Percentiles rank a stretch among this genome's conserved stretches.
phyloP scores from a whole-genome alignment of 1,140 invertebrate genomes.

The Drosophila obscura region DNA sequence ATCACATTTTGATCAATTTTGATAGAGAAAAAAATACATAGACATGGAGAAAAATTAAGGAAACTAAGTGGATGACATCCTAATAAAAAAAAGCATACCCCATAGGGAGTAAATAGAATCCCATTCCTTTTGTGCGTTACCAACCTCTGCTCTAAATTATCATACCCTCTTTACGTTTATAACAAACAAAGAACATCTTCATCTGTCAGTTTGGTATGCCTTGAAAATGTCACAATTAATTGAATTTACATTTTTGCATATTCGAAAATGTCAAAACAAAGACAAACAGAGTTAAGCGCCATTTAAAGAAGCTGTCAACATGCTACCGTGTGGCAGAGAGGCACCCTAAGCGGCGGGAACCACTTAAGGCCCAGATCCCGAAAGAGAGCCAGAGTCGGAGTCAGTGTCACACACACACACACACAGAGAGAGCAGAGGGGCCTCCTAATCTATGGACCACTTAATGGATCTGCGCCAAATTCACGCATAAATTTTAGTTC shows the following conservation, averaged over 20 bases:
- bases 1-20: too few relatives aligned
- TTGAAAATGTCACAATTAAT: slow-evolving; percentile 71
- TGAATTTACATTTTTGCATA: slow-evolving; percentile 65
- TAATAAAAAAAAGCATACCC: too few relatives aligned
- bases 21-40: too few relatives aligned
- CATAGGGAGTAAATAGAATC: too few relatives aligned
- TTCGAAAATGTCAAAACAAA: slow-evolving; percentile 64
- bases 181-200: too few relatives aligned
- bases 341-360: slow-evolving; percentile 4
- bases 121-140: too few relatives aligned
- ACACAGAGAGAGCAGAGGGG: slow-evolving; percentile 7
- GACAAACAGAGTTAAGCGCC: slow-evolving; percentile 73
- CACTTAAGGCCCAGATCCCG: slow-evolving; percentile 17
- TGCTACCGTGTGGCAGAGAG: slow-evolving; percentile 33
- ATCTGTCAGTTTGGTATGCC: slow-evolving; percentile 39
- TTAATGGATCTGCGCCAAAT: slow-evolving; percentile 83
- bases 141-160: too few relatives aligned
- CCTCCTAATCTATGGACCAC: slow-evolving; percentile 76
- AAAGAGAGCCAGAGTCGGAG: slow-evolving; percentile 38
- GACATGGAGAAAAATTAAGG: too few relatives aligned
- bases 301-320: slow-evolving; percentile 80
- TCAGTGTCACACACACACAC: slow-evolving; percentile 23
- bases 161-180: too few relatives aligned
- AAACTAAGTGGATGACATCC: too few relatives aligned
- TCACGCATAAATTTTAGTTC: slow-evolving; percentile 77